Percentiles rank a stretch among this genome's conserved stretches.
Evolutionary conservation across 2,888 invertebrate genomes (phyloP).

Genomic region (Drepana falcataria): DNA sequence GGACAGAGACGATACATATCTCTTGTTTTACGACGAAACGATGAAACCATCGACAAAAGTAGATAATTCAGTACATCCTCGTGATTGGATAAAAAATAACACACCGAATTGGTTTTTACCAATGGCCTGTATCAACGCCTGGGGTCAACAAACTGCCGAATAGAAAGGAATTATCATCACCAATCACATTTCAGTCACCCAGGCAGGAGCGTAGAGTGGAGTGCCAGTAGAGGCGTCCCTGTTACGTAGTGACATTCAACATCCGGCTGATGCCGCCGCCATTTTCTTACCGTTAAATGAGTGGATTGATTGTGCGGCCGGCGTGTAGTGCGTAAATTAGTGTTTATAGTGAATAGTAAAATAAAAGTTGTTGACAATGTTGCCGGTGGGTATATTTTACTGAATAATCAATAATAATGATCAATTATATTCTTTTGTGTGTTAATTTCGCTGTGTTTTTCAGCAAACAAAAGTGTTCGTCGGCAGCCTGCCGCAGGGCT

Average conservation of each 20-base stretch:
- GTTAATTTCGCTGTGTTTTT: constrained; percentile 26
- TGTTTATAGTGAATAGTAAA: constrained; percentile 14
- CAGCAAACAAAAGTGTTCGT: constrained; percentile 94
- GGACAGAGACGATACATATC: too few relatives aligned
- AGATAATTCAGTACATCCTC: background rate
- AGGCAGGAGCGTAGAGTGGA: too few relatives aligned
- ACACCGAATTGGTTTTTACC: background rate
- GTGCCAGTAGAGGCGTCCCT: too few relatives aligned
- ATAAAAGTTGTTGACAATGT: constrained; percentile 41
- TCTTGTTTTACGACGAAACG: background rate
- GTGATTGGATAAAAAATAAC: background rate
- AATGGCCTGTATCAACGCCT: background rate
- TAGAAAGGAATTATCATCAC: background rate
- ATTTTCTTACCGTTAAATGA: constrained; percentile 20
- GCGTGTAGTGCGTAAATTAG: constrained; percentile 15
- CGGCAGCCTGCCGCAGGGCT: constrained; percentile 92
- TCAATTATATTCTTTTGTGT: background rate
- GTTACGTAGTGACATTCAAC: constrained; percentile 3
- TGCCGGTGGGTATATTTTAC: constrained; percentile 57
- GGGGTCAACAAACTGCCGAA: background rate
- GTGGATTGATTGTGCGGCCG: constrained; percentile 1
- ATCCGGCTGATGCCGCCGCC: constrained; percentile 24
- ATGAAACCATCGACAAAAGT: background rate
- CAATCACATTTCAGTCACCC: background rate
- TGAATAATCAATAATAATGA: background rate